phyloP scores from a whole-genome alignment of 2,888 invertebrate genomes.

The Sphaerophoria taeniata region DNA sequence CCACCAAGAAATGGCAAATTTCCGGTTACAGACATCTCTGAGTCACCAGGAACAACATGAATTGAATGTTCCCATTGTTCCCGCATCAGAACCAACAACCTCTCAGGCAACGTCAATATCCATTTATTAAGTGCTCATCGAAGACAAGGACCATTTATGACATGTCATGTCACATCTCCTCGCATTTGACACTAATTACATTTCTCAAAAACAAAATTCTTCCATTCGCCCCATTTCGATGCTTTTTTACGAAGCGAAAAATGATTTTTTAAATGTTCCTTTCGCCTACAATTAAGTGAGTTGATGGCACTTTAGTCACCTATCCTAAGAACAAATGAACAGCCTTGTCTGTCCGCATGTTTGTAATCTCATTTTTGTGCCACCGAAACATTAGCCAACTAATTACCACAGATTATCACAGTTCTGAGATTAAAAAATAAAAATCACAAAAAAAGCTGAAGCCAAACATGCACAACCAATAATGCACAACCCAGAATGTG shows the following conservation, averaged over 20 bases:
- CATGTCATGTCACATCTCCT: slow-evolving; percentile 23
- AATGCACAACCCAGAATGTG: neutral
- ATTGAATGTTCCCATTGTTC: slow-evolving; percentile 8
- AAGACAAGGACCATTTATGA: neutral
- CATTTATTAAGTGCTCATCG: slow-evolving; percentile 32
- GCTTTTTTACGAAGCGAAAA: slow-evolving; percentile 65
- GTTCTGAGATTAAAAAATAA: slow-evolving; percentile 28
- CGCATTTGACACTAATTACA: slow-evolving; percentile 62
- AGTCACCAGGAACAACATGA: neutral
- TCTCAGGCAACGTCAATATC: slow-evolving; percentile 5
- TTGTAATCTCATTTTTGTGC: slow-evolving; percentile 73
- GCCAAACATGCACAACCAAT: neutral
- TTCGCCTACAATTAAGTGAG: slow-evolving; percentile 65
- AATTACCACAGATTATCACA: slow-evolving; percentile 74
- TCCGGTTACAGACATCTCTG: neutral
- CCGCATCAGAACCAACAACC: neutral
- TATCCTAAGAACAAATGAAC: slow-evolving; percentile 43
- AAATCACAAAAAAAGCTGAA: neutral
- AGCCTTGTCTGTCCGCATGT: slow-evolving; percentile 70
- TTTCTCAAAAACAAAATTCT: slow-evolving; percentile 48
- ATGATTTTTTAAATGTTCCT: slow-evolving; percentile 69
- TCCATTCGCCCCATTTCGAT: slow-evolving; percentile 22
- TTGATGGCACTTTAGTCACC: slow-evolving; percentile 50
- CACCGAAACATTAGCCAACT: slow-evolving; percentile 74
- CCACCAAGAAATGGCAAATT: neutral